Percentiles rank a stretch among this genome's conserved stretches.
These are phyloP conservation scores for Myzus persicae DNA, from an alignment of 1,140 invertebrate species.

Conservation along the genomic window DNA sequence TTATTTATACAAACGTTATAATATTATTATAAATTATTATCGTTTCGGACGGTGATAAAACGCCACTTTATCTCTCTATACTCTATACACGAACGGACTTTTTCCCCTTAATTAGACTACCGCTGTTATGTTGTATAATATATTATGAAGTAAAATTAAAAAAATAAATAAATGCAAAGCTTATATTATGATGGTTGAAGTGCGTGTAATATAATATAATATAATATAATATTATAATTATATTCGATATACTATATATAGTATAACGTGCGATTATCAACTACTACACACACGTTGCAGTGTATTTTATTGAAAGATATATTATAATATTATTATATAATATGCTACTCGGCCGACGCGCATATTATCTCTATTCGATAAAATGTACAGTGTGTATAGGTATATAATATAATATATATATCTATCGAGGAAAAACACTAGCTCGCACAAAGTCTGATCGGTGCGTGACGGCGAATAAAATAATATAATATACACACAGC, in stretches of 20 bases:
- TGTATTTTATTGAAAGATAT: neutral
- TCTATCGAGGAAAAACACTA: neutral
- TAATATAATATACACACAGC: neutral
- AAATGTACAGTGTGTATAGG: neutral
- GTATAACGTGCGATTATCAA: neutral
- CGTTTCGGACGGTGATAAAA: neutral
- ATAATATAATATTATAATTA: neutral
- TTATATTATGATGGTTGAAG: neutral
- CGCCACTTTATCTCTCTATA: neutral
- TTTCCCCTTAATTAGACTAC: conserved; percentile 4
- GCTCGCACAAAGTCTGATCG: neutral
- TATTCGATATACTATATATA: neutral
- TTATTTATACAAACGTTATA: neutral
- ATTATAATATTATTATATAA: neutral
- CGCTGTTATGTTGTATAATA: neutral
- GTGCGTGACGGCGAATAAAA: neutral
- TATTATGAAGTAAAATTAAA: too few relatives aligned
- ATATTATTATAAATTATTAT: neutral
- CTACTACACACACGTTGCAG: neutral
- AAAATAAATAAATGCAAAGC: neutral
- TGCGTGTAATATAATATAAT: neutral
- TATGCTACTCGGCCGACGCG: neutral
- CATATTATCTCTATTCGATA: neutral
- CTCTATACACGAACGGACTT: neutral
- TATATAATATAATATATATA: too few relatives aligned